Conservation (phyloP, 2,797 vertebrate species). For the Fistularia commersonii region DNA sequence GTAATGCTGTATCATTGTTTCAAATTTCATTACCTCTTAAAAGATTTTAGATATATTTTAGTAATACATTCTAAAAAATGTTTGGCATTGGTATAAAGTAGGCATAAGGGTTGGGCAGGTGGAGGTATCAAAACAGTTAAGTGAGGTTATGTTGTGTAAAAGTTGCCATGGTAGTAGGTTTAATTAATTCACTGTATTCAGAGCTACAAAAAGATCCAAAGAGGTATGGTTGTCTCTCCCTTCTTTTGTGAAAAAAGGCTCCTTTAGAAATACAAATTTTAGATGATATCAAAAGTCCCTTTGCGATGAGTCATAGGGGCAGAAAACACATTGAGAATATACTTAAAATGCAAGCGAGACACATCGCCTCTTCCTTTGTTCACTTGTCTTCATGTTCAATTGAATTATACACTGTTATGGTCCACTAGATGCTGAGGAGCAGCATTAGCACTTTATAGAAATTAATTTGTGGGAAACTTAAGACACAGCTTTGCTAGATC, state of each 20-base stretch:
- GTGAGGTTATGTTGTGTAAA: neutral
- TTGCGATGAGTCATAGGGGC: no score
- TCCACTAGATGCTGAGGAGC: conserved; percentile 2
- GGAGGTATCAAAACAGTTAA: no score
- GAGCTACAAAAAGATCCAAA: neutral
- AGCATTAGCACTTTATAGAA: neutral
- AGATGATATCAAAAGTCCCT: neutral
- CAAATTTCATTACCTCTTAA: neutral
- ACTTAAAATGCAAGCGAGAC: no score
- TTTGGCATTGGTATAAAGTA: no score
- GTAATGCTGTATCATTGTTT: no score
- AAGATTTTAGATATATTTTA: no score
- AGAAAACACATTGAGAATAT: no score
- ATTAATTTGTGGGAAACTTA: neutral
- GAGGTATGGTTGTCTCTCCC: neutral
- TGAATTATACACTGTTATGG: conserved; percentile 1
- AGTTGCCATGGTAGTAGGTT: conserved; percentile 3
- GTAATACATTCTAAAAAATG: no score
- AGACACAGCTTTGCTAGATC: neutral
- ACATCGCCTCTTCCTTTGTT: neutral
- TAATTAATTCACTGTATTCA: conserved; percentile 1
- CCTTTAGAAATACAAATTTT: neutral
- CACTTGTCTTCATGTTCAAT: conserved; percentile 1
- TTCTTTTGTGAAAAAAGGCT: neutral
- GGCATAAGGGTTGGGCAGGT: no score